Evolutionary conservation across 1,140 invertebrate genomes (phyloP), one percentile per base, ranked within the genome.

Genomic region (Zaprionus tsacasi): DNA sequence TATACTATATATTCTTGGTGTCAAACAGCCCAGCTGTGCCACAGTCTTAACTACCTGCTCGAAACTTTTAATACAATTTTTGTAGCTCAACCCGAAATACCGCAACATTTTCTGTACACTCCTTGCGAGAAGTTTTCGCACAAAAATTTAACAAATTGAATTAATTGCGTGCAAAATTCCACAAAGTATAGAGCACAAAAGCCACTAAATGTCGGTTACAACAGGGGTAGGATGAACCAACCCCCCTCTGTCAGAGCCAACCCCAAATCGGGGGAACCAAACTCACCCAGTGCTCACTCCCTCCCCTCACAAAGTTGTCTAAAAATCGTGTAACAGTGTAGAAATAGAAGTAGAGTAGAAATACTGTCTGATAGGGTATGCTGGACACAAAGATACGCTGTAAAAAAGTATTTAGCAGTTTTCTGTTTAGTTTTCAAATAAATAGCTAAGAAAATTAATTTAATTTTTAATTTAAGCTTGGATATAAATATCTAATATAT

Each of bases 101-200:
- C 52, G 59, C 58, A 64, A 27, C 25, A 45, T 45, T 57, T 70
- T 58, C 63, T 70, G 15, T 48, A 15, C 35, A 21, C 10, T 35
- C n/a, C 48, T 25, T 25, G 33, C 17, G 21, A 59, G 40, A 70
- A 61, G 27, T 57, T 65, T 63, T 56, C 33, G 35, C 40, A 45
- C 52, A 52, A 57, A 65, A 67, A 75, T 70, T 76, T 79, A 64
- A 76, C 73, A 76, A 81, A 81, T 80, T 81, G 56, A 79, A 81
- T 79, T 79, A 81, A 76, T 81, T 81, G 77, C 59, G 67, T 79
- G 73, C 68, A 79, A 76, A 80, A 72, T 81, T 71, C 50, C 36
- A 65, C 40, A 65, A 59, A 4, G 48, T 25, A 76, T 67, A 76
- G 58, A 52, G 61, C 60, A 66, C 36, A 67, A 79, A 76, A 81